These are phyloP conservation scores for Erpornis zantholeuca DNA, from an alignment of 2,113 vertebrate species.

Conservation along the genomic window DNA sequence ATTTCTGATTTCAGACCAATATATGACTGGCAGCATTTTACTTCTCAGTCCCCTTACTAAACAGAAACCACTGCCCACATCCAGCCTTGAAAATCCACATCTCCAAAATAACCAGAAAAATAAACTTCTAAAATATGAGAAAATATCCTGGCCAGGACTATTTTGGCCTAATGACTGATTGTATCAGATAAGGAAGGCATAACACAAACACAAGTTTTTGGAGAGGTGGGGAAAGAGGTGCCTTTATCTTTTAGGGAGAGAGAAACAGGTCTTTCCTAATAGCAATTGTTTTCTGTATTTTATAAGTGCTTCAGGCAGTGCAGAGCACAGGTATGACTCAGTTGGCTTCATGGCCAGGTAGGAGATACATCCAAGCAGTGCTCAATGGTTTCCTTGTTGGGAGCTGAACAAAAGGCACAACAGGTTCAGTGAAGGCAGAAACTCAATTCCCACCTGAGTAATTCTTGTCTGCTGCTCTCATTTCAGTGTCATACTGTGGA, in stretches of 20 bases:
- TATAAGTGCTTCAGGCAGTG: neutral
- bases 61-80: neutral
- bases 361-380: neutral
- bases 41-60: neutral
- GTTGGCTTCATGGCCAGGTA: neutral
- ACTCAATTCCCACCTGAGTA: neutral
- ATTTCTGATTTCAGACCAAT: neutral
- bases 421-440: neutral
- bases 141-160: neutral
- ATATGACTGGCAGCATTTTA: neutral
- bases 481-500: neutral
- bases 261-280: neutral
- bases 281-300: neutral
- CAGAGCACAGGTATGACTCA: neutral
- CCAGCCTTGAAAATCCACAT: neutral
- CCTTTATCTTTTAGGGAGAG: neutral
- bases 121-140: neutral
- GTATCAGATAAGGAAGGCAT: neutral
- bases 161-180: neutral
- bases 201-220: neutral
- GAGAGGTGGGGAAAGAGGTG: neutral
- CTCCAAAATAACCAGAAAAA: neutral
- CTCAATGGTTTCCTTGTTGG: neutral
- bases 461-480: neutral
- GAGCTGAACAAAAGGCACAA: neutral